These are phyloP conservation scores for Harpagifer antarcticus DNA, from an alignment of 2,797 vertebrate genomes.

Conservation along the genomic window DNA sequence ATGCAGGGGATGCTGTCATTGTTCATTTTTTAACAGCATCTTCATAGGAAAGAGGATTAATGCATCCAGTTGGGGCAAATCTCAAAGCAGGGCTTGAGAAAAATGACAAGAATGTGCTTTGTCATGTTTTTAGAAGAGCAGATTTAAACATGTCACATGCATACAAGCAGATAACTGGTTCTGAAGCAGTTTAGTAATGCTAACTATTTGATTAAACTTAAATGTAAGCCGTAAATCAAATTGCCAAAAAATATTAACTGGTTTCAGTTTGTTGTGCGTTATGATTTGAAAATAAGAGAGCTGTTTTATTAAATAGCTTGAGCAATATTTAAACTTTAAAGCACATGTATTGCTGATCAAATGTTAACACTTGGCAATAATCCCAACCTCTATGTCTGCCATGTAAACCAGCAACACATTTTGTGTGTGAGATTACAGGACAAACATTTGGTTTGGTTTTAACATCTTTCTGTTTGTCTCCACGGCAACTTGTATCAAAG, in stretches of 20 bases:
- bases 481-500: constrained; percentile 53
- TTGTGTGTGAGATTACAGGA: constrained; percentile 6
- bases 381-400: background rate
- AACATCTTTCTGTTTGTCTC: constrained; percentile 37
- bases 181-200: too few species aligned
- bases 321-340: constrained; percentile 34
- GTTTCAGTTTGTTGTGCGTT: background rate
- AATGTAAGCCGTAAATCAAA: background rate
- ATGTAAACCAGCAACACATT: constrained; percentile 1
- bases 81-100: constrained; percentile 12
- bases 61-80: constrained; percentile 29
- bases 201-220: too few species aligned
- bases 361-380: constrained; percentile 28
- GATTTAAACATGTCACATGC: background rate
- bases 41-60: constrained; percentile 50
- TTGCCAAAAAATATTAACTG: background rate
- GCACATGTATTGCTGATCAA: background rate
- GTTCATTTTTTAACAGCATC: constrained; percentile 41
- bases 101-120: constrained; percentile 38
- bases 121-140: constrained; percentile 37
- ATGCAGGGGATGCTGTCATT: constrained; percentile 10
- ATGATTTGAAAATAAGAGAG: constrained; percentile 7
- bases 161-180: background rate
- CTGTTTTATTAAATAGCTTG: constrained; percentile 27
- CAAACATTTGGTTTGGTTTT: constrained; percentile 26